These are phyloP conservation scores for Phrixothrix hirtus DNA, from an alignment of 2,888 invertebrate species.

Conservation along the genomic window DNA sequence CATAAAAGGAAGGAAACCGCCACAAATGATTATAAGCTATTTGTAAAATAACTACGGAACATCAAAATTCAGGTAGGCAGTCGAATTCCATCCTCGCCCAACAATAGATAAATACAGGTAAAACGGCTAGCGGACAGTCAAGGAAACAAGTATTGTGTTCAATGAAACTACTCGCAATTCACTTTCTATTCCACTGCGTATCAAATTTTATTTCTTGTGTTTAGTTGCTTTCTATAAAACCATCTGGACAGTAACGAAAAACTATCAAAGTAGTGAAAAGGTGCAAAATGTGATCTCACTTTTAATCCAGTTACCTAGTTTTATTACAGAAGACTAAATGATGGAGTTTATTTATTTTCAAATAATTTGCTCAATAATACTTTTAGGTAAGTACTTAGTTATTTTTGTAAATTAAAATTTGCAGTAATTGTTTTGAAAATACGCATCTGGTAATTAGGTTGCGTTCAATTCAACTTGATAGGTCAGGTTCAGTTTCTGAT, in stretches of 20 bases:
- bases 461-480: too few species aligned
- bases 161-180: constrained; percentile 30
- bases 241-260: constrained; percentile 31
- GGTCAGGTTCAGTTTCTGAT: too few species aligned
- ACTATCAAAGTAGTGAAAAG: constrained; percentile 20
- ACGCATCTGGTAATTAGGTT: too few species aligned
- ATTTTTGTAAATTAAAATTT: too few species aligned
- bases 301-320: too few species aligned
- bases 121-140: constrained; percentile 20
- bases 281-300: constrained; percentile 26
- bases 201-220: constrained; percentile 33
- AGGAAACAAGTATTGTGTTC: constrained; percentile 25
- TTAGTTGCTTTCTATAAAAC: constrained; percentile 23
- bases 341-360: too few species aligned
- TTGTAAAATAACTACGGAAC: constrained; percentile 39
- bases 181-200: constrained; percentile 41
- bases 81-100: constrained; percentile 18
- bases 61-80: constrained; percentile 35
- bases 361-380: too few species aligned
- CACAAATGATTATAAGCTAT: constrained; percentile 32
- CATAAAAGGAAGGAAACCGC: not conserved
- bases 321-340: too few species aligned
- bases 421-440: too few species aligned
- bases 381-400: too few species aligned
- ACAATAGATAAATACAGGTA: constrained; percentile 26